Evolutionary conservation across 2,797 vertebrate genomes (phyloP).

Genomic region (Nannoperca obscura): DNA sequence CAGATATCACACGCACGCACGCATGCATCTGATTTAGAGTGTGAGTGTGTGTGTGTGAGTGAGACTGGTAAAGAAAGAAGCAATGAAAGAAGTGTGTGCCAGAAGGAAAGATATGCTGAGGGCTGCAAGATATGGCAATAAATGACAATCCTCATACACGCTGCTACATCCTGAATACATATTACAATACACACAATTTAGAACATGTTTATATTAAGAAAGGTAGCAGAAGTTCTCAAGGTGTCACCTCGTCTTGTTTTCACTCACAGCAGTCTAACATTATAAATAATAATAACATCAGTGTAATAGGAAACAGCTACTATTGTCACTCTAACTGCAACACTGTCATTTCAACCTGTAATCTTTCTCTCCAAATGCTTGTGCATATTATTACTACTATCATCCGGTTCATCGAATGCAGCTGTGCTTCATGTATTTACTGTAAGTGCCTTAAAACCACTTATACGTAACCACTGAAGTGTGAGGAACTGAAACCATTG

Average conservation of each 20-base stretch:
- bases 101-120: neutral
- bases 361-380: too few species aligned
- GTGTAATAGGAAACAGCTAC: neutral
- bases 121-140: neutral
- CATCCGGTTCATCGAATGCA: constrained; percentile 38
- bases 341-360: too few species aligned
- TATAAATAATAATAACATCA: constrained; percentile 14
- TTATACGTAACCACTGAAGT: neutral
- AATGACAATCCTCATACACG: neutral
- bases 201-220: neutral
- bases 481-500: constrained; percentile 30
- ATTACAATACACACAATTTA: neutral
- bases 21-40: too few species aligned
- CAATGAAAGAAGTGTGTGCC: neutral
- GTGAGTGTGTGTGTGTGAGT: neutral
- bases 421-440: constrained; percentile 21
- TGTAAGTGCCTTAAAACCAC: neutral
- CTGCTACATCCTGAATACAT: neutral
- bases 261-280: neutral
- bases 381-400: too few species aligned
- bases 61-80: neutral
- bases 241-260: neutral
- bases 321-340: neutral
- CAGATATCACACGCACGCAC: neutral
- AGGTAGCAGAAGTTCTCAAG: neutral